Conservation (phyloP, 2,113 vertebrate genomes). For the Rhinolophus sinicus region DNA sequence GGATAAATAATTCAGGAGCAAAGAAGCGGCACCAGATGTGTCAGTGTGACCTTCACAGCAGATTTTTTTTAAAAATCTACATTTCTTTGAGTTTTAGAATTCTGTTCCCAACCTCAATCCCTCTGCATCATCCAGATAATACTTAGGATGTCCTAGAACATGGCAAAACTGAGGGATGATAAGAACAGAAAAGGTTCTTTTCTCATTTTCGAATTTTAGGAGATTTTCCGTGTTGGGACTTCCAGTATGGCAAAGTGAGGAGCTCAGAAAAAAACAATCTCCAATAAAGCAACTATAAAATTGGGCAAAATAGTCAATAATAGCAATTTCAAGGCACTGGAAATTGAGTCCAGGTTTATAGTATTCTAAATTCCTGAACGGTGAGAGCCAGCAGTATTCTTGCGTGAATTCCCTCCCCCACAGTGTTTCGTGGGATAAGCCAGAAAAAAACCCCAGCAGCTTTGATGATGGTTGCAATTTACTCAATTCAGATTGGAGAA, state of each 20-base stretch:
- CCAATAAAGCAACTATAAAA: neutral
- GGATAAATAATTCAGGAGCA: neutral
- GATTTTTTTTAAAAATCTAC: neutral
- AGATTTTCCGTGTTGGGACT: neutral
- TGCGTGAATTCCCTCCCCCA: neutral
- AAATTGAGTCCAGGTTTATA: neutral
- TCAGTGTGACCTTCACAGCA: neutral
- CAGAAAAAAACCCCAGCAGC: neutral
- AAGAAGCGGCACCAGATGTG: neutral
- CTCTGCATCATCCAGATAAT: neutral
- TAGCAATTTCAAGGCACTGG: neutral
- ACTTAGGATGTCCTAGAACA: neutral
- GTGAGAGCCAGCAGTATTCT: accelerated
- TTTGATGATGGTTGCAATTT: neutral
- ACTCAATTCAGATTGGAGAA: neutral
- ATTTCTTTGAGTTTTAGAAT: neutral
- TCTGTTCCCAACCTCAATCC: neutral
- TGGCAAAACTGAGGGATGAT: neutral
- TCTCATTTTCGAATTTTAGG: neutral
- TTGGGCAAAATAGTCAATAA: neutral
- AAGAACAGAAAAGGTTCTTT: neutral
- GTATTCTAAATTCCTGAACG: neutral
- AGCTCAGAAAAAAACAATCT: neutral
- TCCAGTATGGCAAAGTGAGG: neutral
- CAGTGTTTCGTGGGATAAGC: too few species aligned